These are phyloP conservation scores for Acipenser transmontanus DNA, from an alignment of 2,797 vertebrate species.

Conservation along the genomic window DNA sequence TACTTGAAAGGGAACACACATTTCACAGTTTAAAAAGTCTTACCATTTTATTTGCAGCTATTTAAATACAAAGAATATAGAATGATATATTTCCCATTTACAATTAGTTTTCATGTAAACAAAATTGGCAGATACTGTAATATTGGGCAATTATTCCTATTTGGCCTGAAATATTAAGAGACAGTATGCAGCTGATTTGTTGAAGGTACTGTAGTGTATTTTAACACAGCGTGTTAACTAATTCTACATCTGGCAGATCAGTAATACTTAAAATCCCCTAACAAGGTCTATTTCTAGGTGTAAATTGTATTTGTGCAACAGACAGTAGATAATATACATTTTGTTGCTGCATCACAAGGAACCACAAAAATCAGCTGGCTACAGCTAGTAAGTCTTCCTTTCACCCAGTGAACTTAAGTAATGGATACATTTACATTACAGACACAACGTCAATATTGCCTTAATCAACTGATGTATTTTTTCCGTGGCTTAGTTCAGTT, in stretches of 20 bases:
- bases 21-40: constrained; percentile 55
- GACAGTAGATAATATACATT: constrained; percentile 20
- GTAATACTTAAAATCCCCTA: constrained; percentile 42
- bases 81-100: constrained; percentile 70
- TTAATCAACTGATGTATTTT: background rate
- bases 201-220: constrained; percentile 45
- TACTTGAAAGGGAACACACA: constrained; percentile 1
- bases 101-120: constrained; percentile 85
- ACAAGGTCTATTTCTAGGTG: constrained; percentile 15
- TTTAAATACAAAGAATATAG: constrained; percentile 86
- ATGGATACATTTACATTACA: background rate
- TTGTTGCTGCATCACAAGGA: constrained; percentile 10
- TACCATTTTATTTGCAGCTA: constrained; percentile 88
- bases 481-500: background rate
- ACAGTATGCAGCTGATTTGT: constrained; percentile 32
- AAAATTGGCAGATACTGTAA: constrained; percentile 70
- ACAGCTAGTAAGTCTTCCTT: background rate
- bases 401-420: too few species aligned
- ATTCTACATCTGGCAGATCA: constrained; percentile 61
- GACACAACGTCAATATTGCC: background rate
- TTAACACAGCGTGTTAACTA: constrained; percentile 42
- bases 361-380: background rate
- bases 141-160: constrained; percentile 43
- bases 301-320: constrained; percentile 34
- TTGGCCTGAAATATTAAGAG: constrained; percentile 17